Evolutionary conservation across 2,113 vertebrate genomes (phyloP), one percentile per base, ranked within the genome.

Genomic region (Zosterops borbonicus): DNA sequence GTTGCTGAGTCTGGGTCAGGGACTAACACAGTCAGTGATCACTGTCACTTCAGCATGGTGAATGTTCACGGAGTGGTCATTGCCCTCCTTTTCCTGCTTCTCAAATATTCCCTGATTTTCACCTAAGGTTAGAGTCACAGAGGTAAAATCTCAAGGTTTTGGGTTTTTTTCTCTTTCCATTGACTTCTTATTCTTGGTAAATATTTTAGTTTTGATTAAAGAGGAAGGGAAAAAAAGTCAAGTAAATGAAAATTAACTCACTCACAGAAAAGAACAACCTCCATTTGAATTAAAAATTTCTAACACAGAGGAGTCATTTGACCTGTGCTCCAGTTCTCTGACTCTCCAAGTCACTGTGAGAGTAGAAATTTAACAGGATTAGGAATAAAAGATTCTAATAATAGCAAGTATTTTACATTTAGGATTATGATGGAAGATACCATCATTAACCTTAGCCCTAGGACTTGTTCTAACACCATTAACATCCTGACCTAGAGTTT

Each of bases 331-430:
- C 95, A 95, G 60, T 94, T 96, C 89, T 95, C 63, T 21, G 49
- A 95, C 94, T 96, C 88, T 96, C 75, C 46, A 79, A 95, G 94
- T 96, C 94, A 96, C 96, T 95, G 87, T 86, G 95, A 96, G 39
- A 96, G 95, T 75, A 96, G 89, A 97, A 97, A 96, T 94, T 94
- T 95, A 97, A 97, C 94, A 96, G 92, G 89, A 96, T 98, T 97
- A 98, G 93, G 97, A 97, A 96, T 95, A 97, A 96, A 96, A 97
- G 93, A 95, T 94, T 90, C 96, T 97, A 98, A 97, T 96, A 97
- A 97, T 97, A 97, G 96, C 92, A 95, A 95, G 89, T 96, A 96
- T 95, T 97, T 97, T 97, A 91, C 96, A 96, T 97, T 97, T 96
- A 96, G 95, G 94, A 97, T 97, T 96, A 96, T 97, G 95, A 96